Base-by-base conservation (phyloP, 1,140 invertebrate species). In the Archegozetes longisetosus region DNA sequence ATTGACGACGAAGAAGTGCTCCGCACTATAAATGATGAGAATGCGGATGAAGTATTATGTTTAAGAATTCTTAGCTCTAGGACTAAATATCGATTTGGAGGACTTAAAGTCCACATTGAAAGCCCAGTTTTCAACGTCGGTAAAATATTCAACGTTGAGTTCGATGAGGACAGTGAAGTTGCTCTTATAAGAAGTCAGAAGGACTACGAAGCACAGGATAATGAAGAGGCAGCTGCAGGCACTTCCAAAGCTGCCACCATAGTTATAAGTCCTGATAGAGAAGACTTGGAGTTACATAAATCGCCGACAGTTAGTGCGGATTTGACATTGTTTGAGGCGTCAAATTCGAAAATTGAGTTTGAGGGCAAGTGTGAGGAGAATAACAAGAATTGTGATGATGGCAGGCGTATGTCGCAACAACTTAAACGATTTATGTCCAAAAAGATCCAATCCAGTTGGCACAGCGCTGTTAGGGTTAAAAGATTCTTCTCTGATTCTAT, bases 121-220 rank as follows among this genome's bases (percentile, higher is more conserved):
- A 60, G 58, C 29, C 58, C 58, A 14, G 53, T 55, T 2, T 60
- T 60, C 26, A 55, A 55, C 26, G 54, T 60, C 23, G 27, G 48
- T 28, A 60, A 60, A 28, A 22, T 60, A 25, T 60, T 60, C 26
- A 60, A 60, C 27, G 58, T 60, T 20, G 53, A 53, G 22, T 55
- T 60, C 26, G 58, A 60, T 29, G 32, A 53, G 26, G 53, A 60
- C 23, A 60, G 53, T 32, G 25, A 53, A 48, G 28, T 64, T 53
- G 50, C 49, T 13, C 48, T 47, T 20, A 62, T 63, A 48, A 62
- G 29, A 23, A 62, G 40, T 51, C 57, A 58, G 40, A 46, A 58
- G 57, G 46, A 22, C 48, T n/a, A n/a, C n/a, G n/a, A n/a, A n/a
- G 17, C 27, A 29, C n/a, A 26, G 4, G 17, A 14, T 29, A 6